phyloP scores from a whole-genome alignment of 2,113 vertebrate genomes.

The Ceyx cyanopectus region DNA sequence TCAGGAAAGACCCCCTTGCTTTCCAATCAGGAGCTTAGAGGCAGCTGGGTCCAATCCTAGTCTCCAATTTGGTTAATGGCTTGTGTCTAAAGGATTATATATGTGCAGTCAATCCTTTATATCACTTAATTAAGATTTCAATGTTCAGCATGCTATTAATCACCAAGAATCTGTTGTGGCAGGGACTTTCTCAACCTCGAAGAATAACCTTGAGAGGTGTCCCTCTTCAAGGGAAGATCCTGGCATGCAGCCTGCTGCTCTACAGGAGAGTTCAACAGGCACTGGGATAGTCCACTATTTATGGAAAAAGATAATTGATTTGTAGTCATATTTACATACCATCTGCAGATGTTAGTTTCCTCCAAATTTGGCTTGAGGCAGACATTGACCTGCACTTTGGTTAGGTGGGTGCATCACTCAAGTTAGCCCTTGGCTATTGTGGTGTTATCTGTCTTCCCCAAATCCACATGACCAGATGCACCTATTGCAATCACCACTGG shows the following conservation, averaged over 20 bases:
- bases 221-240: not conserved
- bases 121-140: not conserved
- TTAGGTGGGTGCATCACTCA: not conserved
- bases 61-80: not conserved
- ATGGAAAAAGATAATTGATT: not conserved
- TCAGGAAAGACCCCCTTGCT: not conserved
- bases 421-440: not conserved
- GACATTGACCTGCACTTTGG: not conserved
- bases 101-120: not conserved
- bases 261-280: not conserved
- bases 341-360: not conserved
- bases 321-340: not conserved
- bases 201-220: not conserved
- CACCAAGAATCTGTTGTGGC: not conserved
- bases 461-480: not conserved
- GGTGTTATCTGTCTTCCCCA: not conserved
- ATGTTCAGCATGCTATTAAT: not conserved
- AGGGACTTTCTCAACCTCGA: not conserved
- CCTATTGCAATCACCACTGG: not conserved
- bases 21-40: not conserved
- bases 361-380: not conserved
- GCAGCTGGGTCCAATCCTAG: not conserved
- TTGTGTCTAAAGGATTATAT: not conserved
- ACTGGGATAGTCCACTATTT: not conserved
- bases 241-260: not conserved